Percentiles rank a stretch among this genome's conserved stretches.
These are phyloP conservation scores for Osedax frankpressi DNA, from an alignment of 2,888 invertebrate species.

Conservation along the genomic window DNA sequence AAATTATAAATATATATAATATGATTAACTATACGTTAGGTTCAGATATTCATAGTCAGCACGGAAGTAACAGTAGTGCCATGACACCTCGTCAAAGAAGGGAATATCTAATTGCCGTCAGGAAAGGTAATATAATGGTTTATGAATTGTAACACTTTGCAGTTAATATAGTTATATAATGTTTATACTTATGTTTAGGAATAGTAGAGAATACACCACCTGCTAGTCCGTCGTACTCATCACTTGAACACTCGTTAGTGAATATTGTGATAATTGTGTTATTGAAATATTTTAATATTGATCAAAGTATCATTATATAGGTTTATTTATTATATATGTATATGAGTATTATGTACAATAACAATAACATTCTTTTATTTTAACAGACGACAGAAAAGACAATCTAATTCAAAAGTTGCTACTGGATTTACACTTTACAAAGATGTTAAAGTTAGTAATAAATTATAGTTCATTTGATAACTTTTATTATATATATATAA, in stretches of 20 bases:
- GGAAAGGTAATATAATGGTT: slow-evolving; percentile 35
- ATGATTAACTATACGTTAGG: too few species aligned
- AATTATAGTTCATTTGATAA: too few species aligned
- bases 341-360: not conserved
- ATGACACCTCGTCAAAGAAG: slow-evolving; percentile 37
- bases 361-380: not conserved
- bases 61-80: not conserved
- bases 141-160: too few species aligned
- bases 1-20: too few species aligned
- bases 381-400: not conserved
- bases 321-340: not conserved
- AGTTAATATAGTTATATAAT: not conserved
- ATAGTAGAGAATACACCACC: not conserved
- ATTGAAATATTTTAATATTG: not conserved
- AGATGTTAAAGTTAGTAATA: not conserved
- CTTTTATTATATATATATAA: too few species aligned
- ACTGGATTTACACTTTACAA: not conserved
- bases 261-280: not conserved
- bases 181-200: not conserved
- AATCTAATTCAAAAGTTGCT: not conserved
- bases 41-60: not conserved
- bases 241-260: not conserved
- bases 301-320: not conserved
- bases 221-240: not conserved
- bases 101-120: slow-evolving; percentile 32